Conservation (phyloP, 2,888 invertebrate genomes). For the Eupithecia dodoneata region DNA sequence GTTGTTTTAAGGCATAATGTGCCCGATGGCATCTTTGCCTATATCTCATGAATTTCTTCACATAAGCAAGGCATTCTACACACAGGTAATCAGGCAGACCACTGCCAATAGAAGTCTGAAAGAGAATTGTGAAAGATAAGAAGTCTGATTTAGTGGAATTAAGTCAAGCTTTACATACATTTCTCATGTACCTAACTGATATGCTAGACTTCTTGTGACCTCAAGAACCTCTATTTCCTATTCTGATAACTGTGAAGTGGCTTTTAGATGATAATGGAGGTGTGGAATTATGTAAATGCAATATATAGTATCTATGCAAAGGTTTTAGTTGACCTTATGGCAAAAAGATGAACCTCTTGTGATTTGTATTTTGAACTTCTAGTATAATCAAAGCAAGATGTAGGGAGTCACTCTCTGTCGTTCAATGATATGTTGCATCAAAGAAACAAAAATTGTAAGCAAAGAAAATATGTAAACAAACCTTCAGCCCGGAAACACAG, state of each 20-base stretch:
- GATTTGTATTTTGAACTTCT: neutral
- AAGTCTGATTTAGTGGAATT: neutral
- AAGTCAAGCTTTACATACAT: neutral
- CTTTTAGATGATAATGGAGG: neutral
- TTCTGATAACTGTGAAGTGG: neutral
- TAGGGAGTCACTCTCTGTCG: neutral
- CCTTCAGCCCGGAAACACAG: conserved; percentile 70
- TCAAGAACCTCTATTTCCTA: neutral
- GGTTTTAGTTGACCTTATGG: neutral
- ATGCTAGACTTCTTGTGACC: neutral
- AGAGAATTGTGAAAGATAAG: conserved; percentile 29
- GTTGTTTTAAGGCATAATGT: conserved; percentile 65
- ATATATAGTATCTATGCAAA: neutral
- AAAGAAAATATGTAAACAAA: conserved; percentile 40
- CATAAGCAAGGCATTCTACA: conserved; percentile 63
- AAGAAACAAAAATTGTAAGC: neutral
- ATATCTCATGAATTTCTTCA: conserved; percentile 64
- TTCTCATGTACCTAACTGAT: neutral
- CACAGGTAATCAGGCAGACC: conserved; percentile 73
- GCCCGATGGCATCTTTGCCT: conserved; percentile 72
- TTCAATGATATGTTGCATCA: neutral
- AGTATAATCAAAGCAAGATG: neutral
- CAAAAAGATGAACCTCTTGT: neutral
- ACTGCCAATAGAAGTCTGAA: conserved; percentile 60
- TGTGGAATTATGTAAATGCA: neutral